A percentile compares a stretch with the other conserved stretches of the same genome.
phyloP scores from a whole-genome alignment of 2,888 invertebrate genomes.

The Plebejus melissa region DNA sequence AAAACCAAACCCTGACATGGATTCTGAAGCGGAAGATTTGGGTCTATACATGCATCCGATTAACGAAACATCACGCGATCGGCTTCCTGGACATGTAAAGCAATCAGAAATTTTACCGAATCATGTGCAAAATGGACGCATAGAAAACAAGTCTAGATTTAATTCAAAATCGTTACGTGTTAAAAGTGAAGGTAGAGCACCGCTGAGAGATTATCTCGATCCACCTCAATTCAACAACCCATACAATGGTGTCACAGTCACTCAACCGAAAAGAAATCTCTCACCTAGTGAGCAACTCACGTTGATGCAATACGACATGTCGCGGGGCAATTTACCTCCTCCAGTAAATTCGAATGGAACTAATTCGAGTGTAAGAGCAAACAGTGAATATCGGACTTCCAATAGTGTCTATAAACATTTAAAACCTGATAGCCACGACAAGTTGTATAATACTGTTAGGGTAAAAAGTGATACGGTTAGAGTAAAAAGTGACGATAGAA shows the following conservation, averaged over 20 bases:
- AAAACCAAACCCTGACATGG: conserved; percentile 56
- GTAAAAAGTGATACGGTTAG: conserved; percentile 54
- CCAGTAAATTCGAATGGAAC: conserved; percentile 49
- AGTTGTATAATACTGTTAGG: conserved; percentile 54
- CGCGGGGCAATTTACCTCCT: conserved; percentile 58
- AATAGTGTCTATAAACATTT: conserved; percentile 65
- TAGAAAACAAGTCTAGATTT: conserved; percentile 70
- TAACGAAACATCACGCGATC: conserved; percentile 68
- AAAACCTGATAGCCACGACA: conserved; percentile 70
- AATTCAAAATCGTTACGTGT: conserved; percentile 76
- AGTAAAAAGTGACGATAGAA: conserved; percentile 74
- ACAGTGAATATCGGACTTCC: conserved; percentile 73
- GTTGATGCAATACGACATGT: conserved; percentile 72
- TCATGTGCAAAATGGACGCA: conserved; percentile 63
- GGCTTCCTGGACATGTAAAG: conserved; percentile 65
- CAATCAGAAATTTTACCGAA: conserved; percentile 46
- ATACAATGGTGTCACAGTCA: conserved; percentile 69
- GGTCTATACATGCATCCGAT: conserved; percentile 70
- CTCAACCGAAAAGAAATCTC: conserved; percentile 74
- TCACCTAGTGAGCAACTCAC: conserved; percentile 75
- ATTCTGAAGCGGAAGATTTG: conserved; percentile 69
- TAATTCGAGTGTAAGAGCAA: conserved; percentile 58
- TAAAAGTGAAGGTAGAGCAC: conserved; percentile 72
- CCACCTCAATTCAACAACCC: conserved; percentile 52
- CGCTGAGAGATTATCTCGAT: conserved; percentile 65